A percentile compares a stretch with the other conserved stretches of the same genome.
Conservation (phyloP, 2,888 invertebrate species). For the Agrotis ipsilon region DNA sequence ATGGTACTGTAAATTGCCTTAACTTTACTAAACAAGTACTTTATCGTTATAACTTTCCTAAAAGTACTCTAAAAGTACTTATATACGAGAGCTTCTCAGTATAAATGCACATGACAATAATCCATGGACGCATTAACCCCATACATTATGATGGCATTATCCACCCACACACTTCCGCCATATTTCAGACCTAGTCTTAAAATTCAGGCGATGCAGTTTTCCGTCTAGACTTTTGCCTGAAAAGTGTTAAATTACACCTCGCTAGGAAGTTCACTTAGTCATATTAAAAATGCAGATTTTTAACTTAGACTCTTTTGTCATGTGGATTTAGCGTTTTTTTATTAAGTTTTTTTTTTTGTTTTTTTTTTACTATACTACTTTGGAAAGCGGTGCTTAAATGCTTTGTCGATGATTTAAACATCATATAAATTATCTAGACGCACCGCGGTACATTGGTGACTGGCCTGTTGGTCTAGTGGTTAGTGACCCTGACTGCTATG, state of each 20-base stretch:
- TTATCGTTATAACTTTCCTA: neutral
- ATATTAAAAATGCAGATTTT: slow-evolving; percentile 71
- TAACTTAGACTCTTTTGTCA: slow-evolving; percentile 49
- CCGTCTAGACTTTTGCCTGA: slow-evolving; percentile 67
- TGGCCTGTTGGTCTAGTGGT: too few species aligned
- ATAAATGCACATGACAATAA: slow-evolving; percentile 52
- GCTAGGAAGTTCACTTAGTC: slow-evolving; percentile 65
- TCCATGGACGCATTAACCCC: slow-evolving; percentile 51
- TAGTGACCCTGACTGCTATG: too few species aligned
- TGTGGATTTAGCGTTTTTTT: neutral
- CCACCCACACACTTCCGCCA: slow-evolving; percentile 61
- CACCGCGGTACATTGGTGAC: too few species aligned
- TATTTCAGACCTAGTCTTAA: slow-evolving; percentile 70
- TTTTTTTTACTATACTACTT: neutral
- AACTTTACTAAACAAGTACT: neutral
- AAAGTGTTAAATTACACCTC: slow-evolving; percentile 68
- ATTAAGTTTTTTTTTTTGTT: neutral
- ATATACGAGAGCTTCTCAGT: neutral
- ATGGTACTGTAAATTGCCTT: too few species aligned
- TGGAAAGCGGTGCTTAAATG: too few species aligned
- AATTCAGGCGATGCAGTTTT: slow-evolving; percentile 73
- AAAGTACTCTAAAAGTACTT: neutral
- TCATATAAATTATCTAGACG: neutral
- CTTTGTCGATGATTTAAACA: neutral
- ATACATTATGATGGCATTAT: slow-evolving; percentile 64